Conservation (phyloP, 2,797 vertebrate species). For the Lithobates pipiens region DNA sequence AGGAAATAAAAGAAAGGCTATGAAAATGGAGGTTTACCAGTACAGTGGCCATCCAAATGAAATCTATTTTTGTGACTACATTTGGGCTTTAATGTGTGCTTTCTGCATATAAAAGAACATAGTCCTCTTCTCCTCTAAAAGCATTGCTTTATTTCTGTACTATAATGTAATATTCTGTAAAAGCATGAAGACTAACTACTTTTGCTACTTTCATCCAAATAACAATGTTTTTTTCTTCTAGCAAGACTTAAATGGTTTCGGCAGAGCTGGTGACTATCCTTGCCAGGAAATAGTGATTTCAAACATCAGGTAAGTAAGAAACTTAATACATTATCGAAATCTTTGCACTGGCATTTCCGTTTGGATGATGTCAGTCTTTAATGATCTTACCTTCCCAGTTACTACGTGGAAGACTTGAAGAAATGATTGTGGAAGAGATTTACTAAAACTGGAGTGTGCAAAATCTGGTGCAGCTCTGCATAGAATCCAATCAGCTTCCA, state of each 20-base stretch:
- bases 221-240: slow-evolving; percentile 19
- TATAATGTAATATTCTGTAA: not conserved
- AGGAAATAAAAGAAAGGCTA: too few species aligned
- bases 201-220: not conserved
- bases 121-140: not conserved
- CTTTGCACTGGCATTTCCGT: not conserved
- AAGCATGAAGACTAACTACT: not conserved
- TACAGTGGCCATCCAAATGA: not conserved
- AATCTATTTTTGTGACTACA: not conserved
- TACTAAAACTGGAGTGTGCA: too few species aligned
- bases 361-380: too few species aligned
- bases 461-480: too few species aligned
- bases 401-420: too few species aligned
- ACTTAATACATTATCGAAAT: not conserved
- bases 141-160: not conserved
- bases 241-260: slow-evolving; percentile 43
- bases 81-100: not conserved
- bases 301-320: slow-evolving; percentile 31
- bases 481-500: too few species aligned
- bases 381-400: too few species aligned
- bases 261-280: slow-evolving; percentile 11
- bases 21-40: not conserved
- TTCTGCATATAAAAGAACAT: not conserved
- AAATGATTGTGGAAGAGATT: too few species aligned
- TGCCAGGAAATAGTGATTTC: slow-evolving; percentile 32